A percentile compares a stretch with the other conserved stretches of the same genome.
Conservation (phyloP, 2,888 invertebrate genomes). For the Stratiomys singularior region DNA sequence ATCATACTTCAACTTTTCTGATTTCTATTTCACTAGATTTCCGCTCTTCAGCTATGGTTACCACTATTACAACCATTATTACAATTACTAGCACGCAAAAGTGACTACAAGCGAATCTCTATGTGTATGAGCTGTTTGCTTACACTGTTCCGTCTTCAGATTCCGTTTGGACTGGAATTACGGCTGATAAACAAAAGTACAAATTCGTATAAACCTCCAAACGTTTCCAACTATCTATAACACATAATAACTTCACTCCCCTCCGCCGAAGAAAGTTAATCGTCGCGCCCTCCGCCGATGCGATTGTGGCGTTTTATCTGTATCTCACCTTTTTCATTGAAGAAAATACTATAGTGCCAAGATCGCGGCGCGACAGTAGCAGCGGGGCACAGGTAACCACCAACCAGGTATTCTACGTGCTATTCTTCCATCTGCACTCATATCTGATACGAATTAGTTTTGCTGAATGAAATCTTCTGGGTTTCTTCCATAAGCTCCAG, state of each 20-base stretch:
- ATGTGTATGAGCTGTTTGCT: background rate
- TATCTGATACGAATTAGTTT: constrained; percentile 12
- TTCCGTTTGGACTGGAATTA: constrained; percentile 5
- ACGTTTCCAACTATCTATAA: constrained; percentile 13
- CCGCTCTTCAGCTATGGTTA: background rate
- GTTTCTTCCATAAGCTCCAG: constrained; percentile 13
- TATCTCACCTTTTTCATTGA: constrained; percentile 41
- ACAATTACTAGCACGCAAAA: constrained; percentile 27
- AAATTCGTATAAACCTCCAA: constrained; percentile 18
- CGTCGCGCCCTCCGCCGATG: constrained; percentile 1
- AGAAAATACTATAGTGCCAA: constrained; percentile 30
- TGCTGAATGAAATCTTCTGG: constrained; percentile 38
- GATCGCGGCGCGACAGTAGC: constrained; percentile 21
- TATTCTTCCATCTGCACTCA: constrained; percentile 16
- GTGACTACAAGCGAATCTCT: background rate
- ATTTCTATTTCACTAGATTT: constrained; percentile 36
- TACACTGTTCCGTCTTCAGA: background rate
- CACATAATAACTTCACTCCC: constrained; percentile 27
- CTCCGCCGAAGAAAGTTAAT: constrained; percentile 42
- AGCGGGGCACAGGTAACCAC: constrained; percentile 13
- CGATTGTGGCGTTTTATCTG: constrained; percentile 31
- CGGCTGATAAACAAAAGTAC: constrained; percentile 36
- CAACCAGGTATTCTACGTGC: constrained; percentile 37
- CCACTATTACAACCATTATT: constrained; percentile 26
- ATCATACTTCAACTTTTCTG: background rate